Base-by-base conservation (phyloP, 37 sponge, comb jelly and placozoan genomes). In the Petrosia ficiformis region DNA sequence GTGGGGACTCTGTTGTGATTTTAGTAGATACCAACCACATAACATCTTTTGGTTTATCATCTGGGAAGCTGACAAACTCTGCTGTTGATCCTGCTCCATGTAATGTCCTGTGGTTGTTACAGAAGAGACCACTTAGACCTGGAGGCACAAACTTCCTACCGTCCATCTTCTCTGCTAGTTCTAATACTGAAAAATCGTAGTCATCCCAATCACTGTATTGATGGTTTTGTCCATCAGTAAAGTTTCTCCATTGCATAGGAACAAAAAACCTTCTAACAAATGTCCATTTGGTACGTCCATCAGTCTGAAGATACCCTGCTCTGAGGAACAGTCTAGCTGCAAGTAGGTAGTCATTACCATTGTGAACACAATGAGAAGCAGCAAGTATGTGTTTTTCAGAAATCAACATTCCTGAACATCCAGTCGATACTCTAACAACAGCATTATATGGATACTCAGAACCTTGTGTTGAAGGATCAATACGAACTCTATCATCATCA, bases 301-400 rank as follows among this genome's bases (percentile, higher is more conserved):
- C 61, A 0, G 43, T 22, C 29, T 59, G 33, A 31, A 87, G 33
- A 36, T 87, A 78, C 1, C 81, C 84, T 0, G 82, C 92, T 0
- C 82, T 35, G 29, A 94, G 75, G 52, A 65, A 65, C 21, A 60
- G 65, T 1, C 80, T 54, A 6, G 85, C 89, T 26, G 84, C 42
- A 0, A 37, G 83, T 2, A 63, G 76, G 44, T 84, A 79, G 3
- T 64, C 24, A 16, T 43, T 26, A 11, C 93, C 86, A 67, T 92
- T 64, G 68, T 94, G 84, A 6, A 94, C 67, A 36, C 95, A 94
- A 63, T 94, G 95, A 8, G 95, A 91, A 16, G 95, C 85, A 25
- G 95, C 91, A 37, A 94, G 81, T 36, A 94, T 89, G 73, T 84
- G 82, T 2, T 30, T 69, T 8, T 32, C 16, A 0, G 80, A 43